Evolutionary conservation across 2,888 invertebrate species (phyloP).

Genomic region (Agonopterix arenella): DNA sequence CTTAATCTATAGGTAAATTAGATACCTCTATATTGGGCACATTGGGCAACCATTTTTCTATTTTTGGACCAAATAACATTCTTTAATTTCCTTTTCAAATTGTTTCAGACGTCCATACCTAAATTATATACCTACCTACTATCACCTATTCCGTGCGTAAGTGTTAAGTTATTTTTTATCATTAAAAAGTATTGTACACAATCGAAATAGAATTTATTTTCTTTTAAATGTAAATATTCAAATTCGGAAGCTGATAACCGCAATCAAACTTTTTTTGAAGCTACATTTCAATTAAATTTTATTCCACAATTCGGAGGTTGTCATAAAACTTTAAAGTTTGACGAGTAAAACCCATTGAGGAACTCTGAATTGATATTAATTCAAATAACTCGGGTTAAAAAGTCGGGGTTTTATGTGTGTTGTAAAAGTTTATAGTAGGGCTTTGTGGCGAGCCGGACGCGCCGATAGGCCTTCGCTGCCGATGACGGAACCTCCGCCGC

Average conservation of each 20-base stretch:
- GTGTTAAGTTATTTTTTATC: too few relatives aligned
- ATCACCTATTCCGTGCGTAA: too few relatives aligned
- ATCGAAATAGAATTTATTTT: conserved; percentile 1
- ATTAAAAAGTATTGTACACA: neutral
- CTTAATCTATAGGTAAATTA: too few relatives aligned
- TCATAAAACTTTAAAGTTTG: conserved; percentile 75
- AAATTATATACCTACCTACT: too few relatives aligned
- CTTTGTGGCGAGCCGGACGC: conserved; percentile 73
- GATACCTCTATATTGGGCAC: too few relatives aligned
- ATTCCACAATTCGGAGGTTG: conserved; percentile 71
- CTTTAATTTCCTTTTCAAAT: too few relatives aligned
- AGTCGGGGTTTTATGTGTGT: conserved; percentile 74
- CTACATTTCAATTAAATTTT: conserved; percentile 77
- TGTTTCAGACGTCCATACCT: too few relatives aligned
- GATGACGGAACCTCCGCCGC: conserved; percentile 50
- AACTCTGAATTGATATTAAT: conserved; percentile 77
- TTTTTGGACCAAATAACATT: too few relatives aligned
- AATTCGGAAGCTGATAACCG: conserved; percentile 76
- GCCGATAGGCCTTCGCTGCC: conserved; percentile 58
- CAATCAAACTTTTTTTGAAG: conserved; percentile 68
- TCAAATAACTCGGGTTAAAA: conserved; percentile 77
- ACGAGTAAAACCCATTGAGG: conserved; percentile 76
- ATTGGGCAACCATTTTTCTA: too few relatives aligned
- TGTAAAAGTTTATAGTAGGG: conserved; percentile 75
- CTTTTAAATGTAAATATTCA: conserved; percentile 69